Percentiles rank a stretch among this genome's conserved stretches.
These are phyloP conservation scores for Chinchilla lanigera DNA, from an alignment of 2,113 vertebrate species.

Conservation along the genomic window DNA sequence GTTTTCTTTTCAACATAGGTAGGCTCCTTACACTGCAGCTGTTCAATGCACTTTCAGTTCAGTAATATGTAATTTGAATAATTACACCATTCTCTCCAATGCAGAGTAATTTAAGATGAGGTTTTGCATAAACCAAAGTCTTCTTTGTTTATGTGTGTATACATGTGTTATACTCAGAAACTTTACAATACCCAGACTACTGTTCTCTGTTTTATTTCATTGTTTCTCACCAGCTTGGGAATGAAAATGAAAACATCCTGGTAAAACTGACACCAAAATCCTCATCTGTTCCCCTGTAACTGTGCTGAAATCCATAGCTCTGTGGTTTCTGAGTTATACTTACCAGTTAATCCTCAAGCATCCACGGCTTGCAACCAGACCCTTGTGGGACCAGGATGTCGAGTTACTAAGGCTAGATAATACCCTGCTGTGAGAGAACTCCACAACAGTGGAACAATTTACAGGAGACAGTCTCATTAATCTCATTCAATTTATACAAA, in stretches of 20 bases:
- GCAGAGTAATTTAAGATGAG: conserved; percentile 24
- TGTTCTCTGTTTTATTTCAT: background rate
- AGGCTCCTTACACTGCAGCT: background rate
- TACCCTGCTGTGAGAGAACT: background rate
- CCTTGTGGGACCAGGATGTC: conserved; percentile 33
- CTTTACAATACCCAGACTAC: background rate
- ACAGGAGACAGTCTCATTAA: background rate
- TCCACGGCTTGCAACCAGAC: conserved; percentile 45
- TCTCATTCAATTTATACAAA: background rate
- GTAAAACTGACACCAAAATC: background rate
- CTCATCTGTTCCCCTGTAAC: background rate
- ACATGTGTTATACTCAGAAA: background rate
- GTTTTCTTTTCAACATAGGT: background rate
- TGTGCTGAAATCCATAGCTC: conserved; percentile 15
- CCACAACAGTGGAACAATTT: background rate
- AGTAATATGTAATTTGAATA: background rate
- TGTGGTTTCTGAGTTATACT: conserved; percentile 22
- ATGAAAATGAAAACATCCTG: background rate
- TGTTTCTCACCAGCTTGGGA: background rate
- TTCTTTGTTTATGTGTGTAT: background rate
- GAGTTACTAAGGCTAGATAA: background rate
- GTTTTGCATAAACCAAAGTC: background rate
- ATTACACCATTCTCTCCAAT: background rate
- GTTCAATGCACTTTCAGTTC: background rate
- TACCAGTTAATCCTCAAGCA: background rate